Conservation (phyloP, 2,797 vertebrate species). For the Pteropus rufus region DNA sequence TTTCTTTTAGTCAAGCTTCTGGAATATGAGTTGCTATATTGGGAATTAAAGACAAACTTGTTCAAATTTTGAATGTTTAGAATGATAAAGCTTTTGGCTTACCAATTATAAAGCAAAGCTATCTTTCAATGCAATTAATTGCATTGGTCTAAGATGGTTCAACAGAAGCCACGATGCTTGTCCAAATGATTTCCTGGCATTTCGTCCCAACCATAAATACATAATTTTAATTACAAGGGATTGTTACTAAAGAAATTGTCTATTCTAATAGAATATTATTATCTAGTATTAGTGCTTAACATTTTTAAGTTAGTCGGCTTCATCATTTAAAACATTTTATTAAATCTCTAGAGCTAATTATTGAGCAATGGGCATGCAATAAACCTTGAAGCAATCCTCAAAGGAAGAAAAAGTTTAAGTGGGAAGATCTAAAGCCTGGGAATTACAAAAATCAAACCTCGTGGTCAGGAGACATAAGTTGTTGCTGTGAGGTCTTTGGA, state of each 20-base stretch:
- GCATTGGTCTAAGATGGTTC: constrained; percentile 43
- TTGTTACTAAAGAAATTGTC: constrained; percentile 13
- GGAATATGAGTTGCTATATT: background rate
- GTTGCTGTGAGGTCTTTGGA: constrained; percentile 70
- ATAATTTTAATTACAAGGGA: constrained; percentile 50
- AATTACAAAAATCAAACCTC: constrained; percentile 69
- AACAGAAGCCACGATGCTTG: constrained; percentile 11
- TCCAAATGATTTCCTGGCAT: constrained; percentile 42
- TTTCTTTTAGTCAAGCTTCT: constrained; percentile 46
- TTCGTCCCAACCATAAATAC: background rate
- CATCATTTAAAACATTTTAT: constrained; percentile 25
- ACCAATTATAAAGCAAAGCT: constrained; percentile 52
- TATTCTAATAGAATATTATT: constrained; percentile 17
- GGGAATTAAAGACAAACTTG: constrained; percentile 52
- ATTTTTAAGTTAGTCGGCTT: constrained; percentile 19
- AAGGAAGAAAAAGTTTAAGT: constrained; percentile 42
- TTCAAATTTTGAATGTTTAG: constrained; percentile 38
- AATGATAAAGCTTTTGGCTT: constrained; percentile 44
- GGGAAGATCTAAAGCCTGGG: constrained; percentile 40
- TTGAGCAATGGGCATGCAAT: constrained; percentile 41
- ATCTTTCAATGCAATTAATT: constrained; percentile 53
- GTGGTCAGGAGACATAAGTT: constrained; percentile 62
- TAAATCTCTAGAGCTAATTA: constrained; percentile 38
- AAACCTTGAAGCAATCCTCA: constrained; percentile 62
- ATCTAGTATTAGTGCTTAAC: constrained; percentile 36